Evolutionary conservation across 2,797 vertebrate genomes (phyloP).

Genomic region (Sebastes trivittatus): DNA sequence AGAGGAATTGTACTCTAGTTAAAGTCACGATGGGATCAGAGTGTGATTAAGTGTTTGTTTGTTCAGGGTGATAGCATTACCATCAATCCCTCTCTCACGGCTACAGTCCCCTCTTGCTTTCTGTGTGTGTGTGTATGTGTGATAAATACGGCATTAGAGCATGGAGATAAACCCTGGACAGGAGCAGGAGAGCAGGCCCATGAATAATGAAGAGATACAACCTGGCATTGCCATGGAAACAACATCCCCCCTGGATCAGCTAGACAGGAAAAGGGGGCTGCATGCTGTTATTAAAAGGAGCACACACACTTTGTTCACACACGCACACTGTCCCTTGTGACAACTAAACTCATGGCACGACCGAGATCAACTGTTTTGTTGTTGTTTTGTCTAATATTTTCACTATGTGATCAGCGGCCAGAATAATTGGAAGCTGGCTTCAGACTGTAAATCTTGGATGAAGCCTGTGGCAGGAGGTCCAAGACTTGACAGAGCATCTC

Average conservation of each 20-base stretch:
- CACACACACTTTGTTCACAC: not conserved
- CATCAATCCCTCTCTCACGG: constrained; percentile 61
- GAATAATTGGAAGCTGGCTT: constrained; percentile 28
- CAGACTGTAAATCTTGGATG: constrained; percentile 29
- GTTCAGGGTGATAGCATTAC: constrained; percentile 56
- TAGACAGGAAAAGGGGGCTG: constrained; percentile 46
- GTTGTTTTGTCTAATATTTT: constrained; percentile 42
- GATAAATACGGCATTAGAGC: constrained; percentile 70
- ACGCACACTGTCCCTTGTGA: not conserved
- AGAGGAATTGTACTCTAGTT: constrained; percentile 66
- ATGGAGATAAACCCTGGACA: constrained; percentile 75
- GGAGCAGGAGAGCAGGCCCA: constrained; percentile 59
- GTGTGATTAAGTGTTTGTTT: constrained; percentile 78
- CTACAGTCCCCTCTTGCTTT: constrained; percentile 33
- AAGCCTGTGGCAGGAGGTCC: constrained; percentile 16
- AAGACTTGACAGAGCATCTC: constrained; percentile 5
- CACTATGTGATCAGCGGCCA: constrained; percentile 33
- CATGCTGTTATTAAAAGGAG: constrained; percentile 64
- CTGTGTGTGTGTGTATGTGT: constrained; percentile 28
- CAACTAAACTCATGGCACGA: constrained; percentile 25
- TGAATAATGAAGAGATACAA: constrained; percentile 80
- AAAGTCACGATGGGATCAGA: constrained; percentile 65
- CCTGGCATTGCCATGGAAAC: constrained; percentile 80
- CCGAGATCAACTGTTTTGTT: constrained; percentile 36
- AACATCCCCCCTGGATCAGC: constrained; percentile 59